These are phyloP conservation scores for Mormyrus lacerda DNA, from an alignment of 2,113 vertebrate species.

Conservation along the genomic window DNA sequence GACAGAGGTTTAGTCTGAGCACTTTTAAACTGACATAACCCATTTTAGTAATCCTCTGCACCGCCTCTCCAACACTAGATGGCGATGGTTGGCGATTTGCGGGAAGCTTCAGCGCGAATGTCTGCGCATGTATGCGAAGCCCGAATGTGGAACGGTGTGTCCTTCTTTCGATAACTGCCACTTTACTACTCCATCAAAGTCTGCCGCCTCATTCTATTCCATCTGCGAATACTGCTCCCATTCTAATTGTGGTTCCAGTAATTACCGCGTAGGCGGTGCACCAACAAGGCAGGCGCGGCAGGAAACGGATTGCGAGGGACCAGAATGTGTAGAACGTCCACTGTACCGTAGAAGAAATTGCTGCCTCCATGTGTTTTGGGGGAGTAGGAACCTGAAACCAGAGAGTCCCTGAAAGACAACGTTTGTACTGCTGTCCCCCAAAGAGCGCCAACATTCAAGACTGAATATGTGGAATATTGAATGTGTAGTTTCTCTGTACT, in stretches of 20 bases:
- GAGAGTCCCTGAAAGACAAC: neutral
- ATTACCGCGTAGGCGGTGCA: constrained; percentile 31
- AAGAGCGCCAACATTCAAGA: neutral
- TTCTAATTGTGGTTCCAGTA: constrained; percentile 35
- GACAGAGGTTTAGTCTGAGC: neutral
- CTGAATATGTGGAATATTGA: neutral
- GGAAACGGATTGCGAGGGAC: constrained; percentile 8
- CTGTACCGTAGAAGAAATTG: neutral
- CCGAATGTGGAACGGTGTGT: constrained; percentile 7
- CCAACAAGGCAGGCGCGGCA: constrained; percentile 6
- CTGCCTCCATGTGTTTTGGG: neutral
- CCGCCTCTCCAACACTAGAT: neutral
- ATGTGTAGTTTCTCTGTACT: neutral
- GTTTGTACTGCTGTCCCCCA: neutral
- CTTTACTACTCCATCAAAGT: constrained; percentile 24
- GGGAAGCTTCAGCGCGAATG: neutral
- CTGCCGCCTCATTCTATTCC: constrained; percentile 21
- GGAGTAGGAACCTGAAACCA: neutral
- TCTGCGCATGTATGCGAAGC: neutral
- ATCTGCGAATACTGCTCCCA: constrained; percentile 15
- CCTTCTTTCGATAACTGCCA: constrained; percentile 17
- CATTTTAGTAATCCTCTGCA: neutral
- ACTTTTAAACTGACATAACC: neutral
- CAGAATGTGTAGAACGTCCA: constrained; percentile 2
- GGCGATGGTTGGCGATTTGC: constrained; percentile 6